Evolutionary conservation across 2,113 vertebrate species (phyloP), one percentile per base, ranked within the genome.

Genomic region (Dicaeum eximium): DNA sequence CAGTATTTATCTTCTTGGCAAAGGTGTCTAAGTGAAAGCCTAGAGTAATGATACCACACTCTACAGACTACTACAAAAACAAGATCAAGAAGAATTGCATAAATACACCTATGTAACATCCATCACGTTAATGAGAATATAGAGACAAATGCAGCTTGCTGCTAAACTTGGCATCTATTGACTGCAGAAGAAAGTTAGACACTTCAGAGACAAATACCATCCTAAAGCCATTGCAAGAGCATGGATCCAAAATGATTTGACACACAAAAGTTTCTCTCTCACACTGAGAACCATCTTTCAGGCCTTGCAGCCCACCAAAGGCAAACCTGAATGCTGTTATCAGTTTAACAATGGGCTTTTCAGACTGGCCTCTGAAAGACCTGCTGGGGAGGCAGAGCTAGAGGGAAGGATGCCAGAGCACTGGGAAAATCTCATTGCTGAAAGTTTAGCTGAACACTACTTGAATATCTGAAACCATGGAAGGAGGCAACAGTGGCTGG

Each of bases 61-160:
- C 92, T 81, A 92, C 61, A 93, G 90, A 87, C 84, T 73, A 81
- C 77, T 96, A 87, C 89, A 86, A 94, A 95, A 97, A 96, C 90
- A 88, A 96, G 92, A 95, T 91, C 82, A 92, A 94, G 91, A 96
- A 88, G 82, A 90, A 95, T 90, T 92, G 80, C 88, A 96, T 96
- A 96, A 94, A 93, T 89, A 69, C 77, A 90, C 90, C 75, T 93
- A 94, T 88, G 78, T 87, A 95, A 56, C 88, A 92, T 73, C 67
- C 44, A 82, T 90, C 92, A 87, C 38, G 15, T 70, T 83, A 86
- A 88, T 65, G 72, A 91, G 88, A 93, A 72, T 5, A 19, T 40
- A 71, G 71, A 96, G 66, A 80, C 69, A 80, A 92, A 90, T 95
- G 77, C 74, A 82, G 33, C 64, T 72, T 79, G 28, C 60, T 80